These are phyloP conservation scores for Archilochus colubris DNA, from an alignment of 2,113 vertebrate species.

Conservation along the genomic window DNA sequence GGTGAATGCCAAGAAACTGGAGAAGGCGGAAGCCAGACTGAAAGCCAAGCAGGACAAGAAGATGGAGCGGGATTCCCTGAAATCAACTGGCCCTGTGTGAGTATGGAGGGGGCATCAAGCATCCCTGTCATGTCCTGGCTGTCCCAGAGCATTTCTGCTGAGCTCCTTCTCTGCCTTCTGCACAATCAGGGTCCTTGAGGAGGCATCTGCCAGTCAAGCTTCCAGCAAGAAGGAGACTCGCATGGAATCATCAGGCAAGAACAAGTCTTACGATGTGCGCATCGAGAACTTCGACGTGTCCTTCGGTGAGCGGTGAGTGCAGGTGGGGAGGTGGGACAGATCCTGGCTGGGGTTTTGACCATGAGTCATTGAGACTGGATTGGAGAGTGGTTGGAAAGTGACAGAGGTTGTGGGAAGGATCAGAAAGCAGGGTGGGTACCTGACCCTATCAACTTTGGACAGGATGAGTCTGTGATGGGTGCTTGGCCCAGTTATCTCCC, in stretches of 20 bases:
- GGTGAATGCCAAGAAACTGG: conserved; percentile 93
- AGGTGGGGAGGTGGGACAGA: neutral
- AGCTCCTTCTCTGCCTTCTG: neutral
- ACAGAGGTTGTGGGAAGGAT: neutral
- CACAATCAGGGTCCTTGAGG: conserved; percentile 87
- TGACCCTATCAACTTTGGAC: neutral
- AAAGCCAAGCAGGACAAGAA: conserved; percentile 93
- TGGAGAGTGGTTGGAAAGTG: neutral
- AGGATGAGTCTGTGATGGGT: neutral
- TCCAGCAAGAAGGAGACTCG: conserved; percentile 95
- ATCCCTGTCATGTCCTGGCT: neutral
- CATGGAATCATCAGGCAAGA: conserved; percentile 93
- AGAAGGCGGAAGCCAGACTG: conserved; percentile 95
- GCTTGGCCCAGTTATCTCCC: neutral
- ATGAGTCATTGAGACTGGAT: neutral
- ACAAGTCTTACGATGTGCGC: conserved; percentile 94
- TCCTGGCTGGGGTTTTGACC: neutral
- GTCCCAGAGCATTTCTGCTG: neutral
- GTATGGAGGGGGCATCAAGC: neutral
- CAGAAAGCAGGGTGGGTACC: neutral
- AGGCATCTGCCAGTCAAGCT: conserved; percentile 96
- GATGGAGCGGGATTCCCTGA: conserved; percentile 87
- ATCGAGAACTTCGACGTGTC: conserved; percentile 98
- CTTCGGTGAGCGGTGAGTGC: conserved; percentile 92
- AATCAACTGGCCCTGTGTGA: conserved; percentile 80